Base-by-base conservation (phyloP, 2,888 invertebrate species). In the Diarsia dahlii region DNA sequence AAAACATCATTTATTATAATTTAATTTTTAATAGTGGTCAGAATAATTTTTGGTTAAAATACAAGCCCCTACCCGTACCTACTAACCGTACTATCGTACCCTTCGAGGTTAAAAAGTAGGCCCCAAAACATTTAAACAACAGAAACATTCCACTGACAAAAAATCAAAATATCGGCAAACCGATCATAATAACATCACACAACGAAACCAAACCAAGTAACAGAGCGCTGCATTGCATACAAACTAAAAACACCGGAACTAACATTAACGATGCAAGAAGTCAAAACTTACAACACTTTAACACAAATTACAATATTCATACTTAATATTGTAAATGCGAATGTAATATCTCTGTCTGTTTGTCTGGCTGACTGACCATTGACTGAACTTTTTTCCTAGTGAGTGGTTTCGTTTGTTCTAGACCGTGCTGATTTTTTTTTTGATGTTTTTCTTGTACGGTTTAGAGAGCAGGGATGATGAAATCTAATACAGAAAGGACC, bases 171-270 rank as follows among this genome's bases (percentile, higher is more conserved):
- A n/a, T 58, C 1, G n/a, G 3, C 1, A 39, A 48, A 45, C 12
- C 13, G 20, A 60, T 39, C 34, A 68, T 56, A 60, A 39, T 50
- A 72, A 50, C 81, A 60, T 50, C 48, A 60, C 48, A 13, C 34
- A 39, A 70, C 48, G 67, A 39, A 63, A 23, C n/a, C 39, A 34
- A 63, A 20, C n/a, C 46, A 28, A 50, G 20, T 69, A 66, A 50
- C 52, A 67, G 18, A 74, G 23, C 63, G 54, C n/a, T 76, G 13
- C 52, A 60, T 68, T 68, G 60, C 82, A 85, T 78, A 75, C 69
- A 63, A 83, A 87, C 5, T 13, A 84, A 58, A 60, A 71, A 54
- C 73, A 74, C 84, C 86, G 86, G 88, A 86, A 86, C 76, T 58
- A 63, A 34, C 56, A 80, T 78, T 77, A 20, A 75, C 45, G 39